Conservation (phyloP, 2,113 vertebrate species). For the Leucosticte australis region DNA sequence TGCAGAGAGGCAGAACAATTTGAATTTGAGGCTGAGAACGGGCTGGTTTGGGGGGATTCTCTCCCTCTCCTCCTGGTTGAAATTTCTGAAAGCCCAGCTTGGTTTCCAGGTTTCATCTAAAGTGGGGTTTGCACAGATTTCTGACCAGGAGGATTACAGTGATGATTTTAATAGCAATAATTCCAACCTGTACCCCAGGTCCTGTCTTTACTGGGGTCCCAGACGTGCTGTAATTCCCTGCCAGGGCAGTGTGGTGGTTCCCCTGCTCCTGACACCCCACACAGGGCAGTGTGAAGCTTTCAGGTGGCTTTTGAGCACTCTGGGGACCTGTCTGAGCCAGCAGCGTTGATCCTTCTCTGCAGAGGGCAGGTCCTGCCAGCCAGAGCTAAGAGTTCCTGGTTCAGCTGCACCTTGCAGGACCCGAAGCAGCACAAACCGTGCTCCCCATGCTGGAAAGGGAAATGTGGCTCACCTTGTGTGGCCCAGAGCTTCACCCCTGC, state of each 20-base stretch:
- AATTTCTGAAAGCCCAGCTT: not conserved
- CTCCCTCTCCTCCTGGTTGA: not conserved
- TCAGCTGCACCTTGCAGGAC: not conserved
- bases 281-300: not conserved
- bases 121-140: not conserved
- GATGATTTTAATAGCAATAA: not conserved
- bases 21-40: not conserved
- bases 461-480: not conserved
- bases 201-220: not conserved
- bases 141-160: not conserved
- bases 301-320: not conserved
- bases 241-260: not conserved
- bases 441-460: fast-evolving
- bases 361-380: not conserved
- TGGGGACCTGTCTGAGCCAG: not conserved
- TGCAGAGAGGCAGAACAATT: not conserved
- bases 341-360: not conserved
- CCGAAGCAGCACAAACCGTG: not conserved
- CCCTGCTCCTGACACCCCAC: not conserved
- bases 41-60: not conserved
- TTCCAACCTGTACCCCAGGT: fast-evolving
- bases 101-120: not conserved
- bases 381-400: fast-evolving
- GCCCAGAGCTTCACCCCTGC: not conserved
- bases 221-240: not conserved